These are phyloP conservation scores for Cosmia pyralina DNA, from an alignment of 2,888 invertebrate genomes.

Conservation along the genomic window DNA sequence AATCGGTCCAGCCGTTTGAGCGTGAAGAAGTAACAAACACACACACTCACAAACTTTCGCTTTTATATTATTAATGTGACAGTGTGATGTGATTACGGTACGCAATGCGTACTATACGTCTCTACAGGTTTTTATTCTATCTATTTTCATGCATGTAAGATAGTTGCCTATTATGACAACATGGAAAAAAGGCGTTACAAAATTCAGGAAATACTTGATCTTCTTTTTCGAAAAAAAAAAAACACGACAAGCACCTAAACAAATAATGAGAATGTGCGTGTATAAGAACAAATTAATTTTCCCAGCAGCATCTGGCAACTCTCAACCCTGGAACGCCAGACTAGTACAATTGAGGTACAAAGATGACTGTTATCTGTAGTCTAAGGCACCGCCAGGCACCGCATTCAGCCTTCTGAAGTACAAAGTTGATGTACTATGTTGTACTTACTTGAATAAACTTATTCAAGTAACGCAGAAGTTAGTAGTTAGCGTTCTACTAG, in stretches of 20 bases:
- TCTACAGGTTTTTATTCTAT: too few species aligned
- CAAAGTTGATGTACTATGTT: slow-evolving; percentile 55
- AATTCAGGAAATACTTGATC: background rate
- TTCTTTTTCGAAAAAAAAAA: background rate
- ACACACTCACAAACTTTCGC: too few species aligned
- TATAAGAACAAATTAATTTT: slow-evolving; percentile 11
- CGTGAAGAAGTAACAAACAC: too few species aligned
- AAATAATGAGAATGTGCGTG: background rate
- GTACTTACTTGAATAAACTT: slow-evolving; percentile 55
- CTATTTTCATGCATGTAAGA: too few species aligned
- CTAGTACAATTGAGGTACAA: slow-evolving; percentile 67
- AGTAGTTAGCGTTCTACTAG: slow-evolving; percentile 29
- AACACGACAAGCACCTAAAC: background rate
- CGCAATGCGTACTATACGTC: too few species aligned
- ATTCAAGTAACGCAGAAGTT: slow-evolving; percentile 38
- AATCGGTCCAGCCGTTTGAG: too few species aligned
- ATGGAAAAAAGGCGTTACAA: background rate
- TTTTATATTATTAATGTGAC: too few species aligned
- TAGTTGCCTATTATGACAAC: background rate
- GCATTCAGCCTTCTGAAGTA: slow-evolving; percentile 55
- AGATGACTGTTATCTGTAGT: slow-evolving; percentile 66
- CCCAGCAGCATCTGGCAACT: slow-evolving; percentile 17
- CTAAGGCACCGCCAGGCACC: slow-evolving; percentile 59
- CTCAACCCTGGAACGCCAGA: slow-evolving; percentile 54
- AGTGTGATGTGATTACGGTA: too few species aligned